Evolutionary conservation across 2,797 vertebrate species (phyloP).

Genomic region (Leptodactylus fallax): DNA sequence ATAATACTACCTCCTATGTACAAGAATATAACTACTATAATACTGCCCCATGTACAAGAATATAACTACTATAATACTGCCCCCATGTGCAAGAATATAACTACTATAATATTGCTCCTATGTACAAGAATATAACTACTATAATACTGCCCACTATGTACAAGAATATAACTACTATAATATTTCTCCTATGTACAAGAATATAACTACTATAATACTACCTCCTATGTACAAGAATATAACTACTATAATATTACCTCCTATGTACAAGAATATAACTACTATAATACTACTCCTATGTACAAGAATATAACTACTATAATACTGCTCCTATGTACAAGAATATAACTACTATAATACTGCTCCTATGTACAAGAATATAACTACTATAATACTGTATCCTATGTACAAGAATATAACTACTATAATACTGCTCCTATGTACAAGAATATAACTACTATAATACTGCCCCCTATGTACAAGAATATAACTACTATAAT

Average conservation of each 20-base stretch:
- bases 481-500: constrained; percentile 26
- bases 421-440: not conserved
- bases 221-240: constrained; percentile 7
- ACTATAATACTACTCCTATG: constrained; percentile 7
- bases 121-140: not conserved
- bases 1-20: not conserved
- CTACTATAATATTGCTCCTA: not conserved
- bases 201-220: constrained; percentile 10
- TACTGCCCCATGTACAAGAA: not conserved
- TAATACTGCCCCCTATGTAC: not conserved
- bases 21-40: constrained; percentile 8
- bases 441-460: constrained; percentile 19
- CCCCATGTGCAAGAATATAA: not conserved
- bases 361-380: constrained; percentile 11
- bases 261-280: constrained; percentile 14
- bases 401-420: constrained; percentile 13
- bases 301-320: constrained; percentile 17
- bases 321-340: constrained; percentile 4
- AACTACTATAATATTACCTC: constrained; percentile 18
- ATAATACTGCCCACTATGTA: constrained; percentile 11
- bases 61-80: not conserved
- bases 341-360: constrained; percentile 14
- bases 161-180: constrained; percentile 22
- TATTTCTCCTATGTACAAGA: constrained; percentile 3
- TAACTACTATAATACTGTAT: constrained; percentile 7